These are phyloP conservation scores for Melanerpes aurifrons DNA, from an alignment of 2,113 vertebrate genomes.

Conservation along the genomic window DNA sequence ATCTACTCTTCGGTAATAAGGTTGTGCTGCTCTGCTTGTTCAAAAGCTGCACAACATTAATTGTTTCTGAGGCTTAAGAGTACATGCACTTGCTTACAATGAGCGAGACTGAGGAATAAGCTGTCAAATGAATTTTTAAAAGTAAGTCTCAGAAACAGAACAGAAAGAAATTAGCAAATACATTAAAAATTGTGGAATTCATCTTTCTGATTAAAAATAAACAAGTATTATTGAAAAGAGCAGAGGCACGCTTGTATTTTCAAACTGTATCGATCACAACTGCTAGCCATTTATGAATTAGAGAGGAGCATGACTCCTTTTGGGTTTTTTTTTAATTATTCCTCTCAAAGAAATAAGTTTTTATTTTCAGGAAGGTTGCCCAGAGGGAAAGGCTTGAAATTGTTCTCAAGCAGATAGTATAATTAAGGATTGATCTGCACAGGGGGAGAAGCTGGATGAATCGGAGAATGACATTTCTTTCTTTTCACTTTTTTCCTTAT, in stretches of 20 bases:
- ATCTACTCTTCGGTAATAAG: background rate
- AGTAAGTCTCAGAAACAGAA: background rate
- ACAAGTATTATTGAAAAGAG: background rate
- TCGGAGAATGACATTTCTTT: constrained; percentile 56
- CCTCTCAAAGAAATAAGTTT: constrained; percentile 45
- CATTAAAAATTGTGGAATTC: background rate
- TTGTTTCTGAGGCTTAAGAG: background rate
- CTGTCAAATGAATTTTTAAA: background rate
- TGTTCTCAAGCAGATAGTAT: constrained; percentile 54
- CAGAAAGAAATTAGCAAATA: background rate
- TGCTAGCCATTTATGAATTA: background rate
- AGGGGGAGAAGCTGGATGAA: constrained; percentile 49
- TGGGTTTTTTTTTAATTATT: background rate
- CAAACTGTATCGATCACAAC: background rate
- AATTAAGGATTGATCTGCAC: constrained; percentile 69
- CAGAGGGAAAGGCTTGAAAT: constrained; percentile 50
- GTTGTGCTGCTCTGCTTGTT: background rate
- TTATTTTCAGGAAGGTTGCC: constrained; percentile 60
- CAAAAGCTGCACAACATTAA: background rate
- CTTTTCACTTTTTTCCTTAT: constrained; percentile 5
- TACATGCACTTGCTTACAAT: background rate
- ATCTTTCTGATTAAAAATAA: background rate
- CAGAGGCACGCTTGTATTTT: background rate
- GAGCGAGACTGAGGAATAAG: background rate
- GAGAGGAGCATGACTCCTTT: background rate